Conservation (phyloP, 2,113 vertebrate species). For the Heterotis niloticus region DNA sequence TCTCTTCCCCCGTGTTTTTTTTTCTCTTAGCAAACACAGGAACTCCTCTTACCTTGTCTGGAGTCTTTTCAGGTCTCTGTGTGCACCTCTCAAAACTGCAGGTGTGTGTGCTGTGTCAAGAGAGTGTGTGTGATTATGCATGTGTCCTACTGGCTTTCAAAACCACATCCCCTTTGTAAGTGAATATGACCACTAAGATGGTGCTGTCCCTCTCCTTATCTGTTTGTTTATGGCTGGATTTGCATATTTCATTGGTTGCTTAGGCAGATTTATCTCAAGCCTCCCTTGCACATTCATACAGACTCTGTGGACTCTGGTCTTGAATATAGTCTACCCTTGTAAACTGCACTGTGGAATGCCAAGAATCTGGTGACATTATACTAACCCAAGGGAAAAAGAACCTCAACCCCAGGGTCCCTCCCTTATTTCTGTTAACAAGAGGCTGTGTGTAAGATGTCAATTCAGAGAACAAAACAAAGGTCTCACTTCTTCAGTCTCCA, state of each 20-base stretch:
- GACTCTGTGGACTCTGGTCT: background rate
- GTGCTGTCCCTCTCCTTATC: constrained; percentile 15
- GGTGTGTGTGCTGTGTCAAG: background rate
- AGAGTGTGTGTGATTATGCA: background rate
- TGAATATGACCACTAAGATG: background rate
- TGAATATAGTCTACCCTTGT: background rate
- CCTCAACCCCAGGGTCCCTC: background rate
- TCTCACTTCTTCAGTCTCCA: too few relatives aligned
- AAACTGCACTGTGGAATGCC: background rate
- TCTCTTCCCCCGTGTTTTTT: background rate
- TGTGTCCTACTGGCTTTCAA: background rate
- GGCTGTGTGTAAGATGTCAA: too few relatives aligned
- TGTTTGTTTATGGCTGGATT: background rate
- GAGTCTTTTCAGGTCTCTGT: background rate
- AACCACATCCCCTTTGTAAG: background rate
- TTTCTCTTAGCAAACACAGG: background rate
- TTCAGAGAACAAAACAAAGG: too few relatives aligned
- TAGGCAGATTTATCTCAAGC: background rate
- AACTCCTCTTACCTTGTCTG: background rate
- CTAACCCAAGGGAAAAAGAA: background rate
- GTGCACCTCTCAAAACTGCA: background rate
- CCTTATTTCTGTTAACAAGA: background rate
- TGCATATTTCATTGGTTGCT: background rate
- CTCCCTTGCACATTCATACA: background rate
- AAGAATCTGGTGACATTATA: background rate